Evolutionary conservation across 2,113 vertebrate genomes (phyloP).

Genomic region (Phasianus colchicus): DNA sequence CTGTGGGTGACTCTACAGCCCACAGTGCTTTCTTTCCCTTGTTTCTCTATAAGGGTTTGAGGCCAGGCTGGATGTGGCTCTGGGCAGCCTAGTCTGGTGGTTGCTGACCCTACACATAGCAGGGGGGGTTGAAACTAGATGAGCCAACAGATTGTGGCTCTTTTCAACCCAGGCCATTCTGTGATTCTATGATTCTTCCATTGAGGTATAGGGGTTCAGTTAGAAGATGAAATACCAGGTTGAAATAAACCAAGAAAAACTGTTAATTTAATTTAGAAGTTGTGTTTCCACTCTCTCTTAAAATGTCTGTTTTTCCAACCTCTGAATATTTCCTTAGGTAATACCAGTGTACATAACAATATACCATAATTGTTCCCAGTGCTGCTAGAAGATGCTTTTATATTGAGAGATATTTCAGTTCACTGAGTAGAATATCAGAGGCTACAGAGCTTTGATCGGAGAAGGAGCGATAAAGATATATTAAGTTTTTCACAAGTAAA

Average conservation of each 20-base stretch:
- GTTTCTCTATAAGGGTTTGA: not conserved
- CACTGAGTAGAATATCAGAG: slow-evolving; percentile 40
- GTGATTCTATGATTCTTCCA: not conserved
- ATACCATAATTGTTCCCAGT: not conserved
- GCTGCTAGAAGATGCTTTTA: slow-evolving; percentile 16
- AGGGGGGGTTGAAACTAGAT: too few relatives aligned
- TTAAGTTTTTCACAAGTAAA: slow-evolving; percentile 15
- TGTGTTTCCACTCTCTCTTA: not conserved
- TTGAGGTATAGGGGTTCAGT: not conserved
- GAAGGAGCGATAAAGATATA: not conserved
- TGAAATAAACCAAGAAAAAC: not conserved
- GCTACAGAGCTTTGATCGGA: slow-evolving; percentile 4
- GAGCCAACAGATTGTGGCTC: too few relatives aligned
- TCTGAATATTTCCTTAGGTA: slow-evolving; percentile 14
- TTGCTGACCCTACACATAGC: too few relatives aligned
- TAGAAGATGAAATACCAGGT: not conserved
- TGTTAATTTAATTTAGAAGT: slow-evolving; percentile 29
- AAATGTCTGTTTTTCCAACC: not conserved
- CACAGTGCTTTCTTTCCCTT: not conserved
- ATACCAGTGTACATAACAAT: not conserved
- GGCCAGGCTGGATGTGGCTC: too few relatives aligned
- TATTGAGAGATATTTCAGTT: slow-evolving; percentile 31
- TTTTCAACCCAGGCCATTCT: too few relatives aligned
- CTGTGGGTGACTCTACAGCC: not conserved
- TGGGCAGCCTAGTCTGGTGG: too few relatives aligned